Base-by-base conservation (phyloP, 1,140 invertebrate genomes). In the Acromyrmex heyeri region DNA sequence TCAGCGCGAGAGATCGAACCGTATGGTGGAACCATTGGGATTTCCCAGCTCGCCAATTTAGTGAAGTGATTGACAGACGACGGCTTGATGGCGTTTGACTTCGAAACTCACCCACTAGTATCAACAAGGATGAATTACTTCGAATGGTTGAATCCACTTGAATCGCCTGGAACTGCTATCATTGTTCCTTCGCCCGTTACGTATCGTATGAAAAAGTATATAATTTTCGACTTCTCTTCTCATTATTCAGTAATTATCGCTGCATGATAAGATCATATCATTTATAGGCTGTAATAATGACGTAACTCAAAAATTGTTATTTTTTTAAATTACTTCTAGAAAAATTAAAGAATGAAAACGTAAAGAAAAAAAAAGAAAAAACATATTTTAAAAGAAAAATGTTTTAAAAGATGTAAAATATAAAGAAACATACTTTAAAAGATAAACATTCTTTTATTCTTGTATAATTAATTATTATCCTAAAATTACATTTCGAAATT, bases 31-130 rank as follows among this genome's bases (percentile, higher is more conserved):
- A 24, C 64, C 61, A 34, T 3, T 4, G 69, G 77, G 77, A 85
- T 87, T 90, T 50, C 85, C 34, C 62, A 30, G 61, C 62, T 27
- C 55, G 79, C 50, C 85, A 87, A 90, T 89, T 90, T 89, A 89
- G 62, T 69, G n/a, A 30, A 53, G 88, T 79, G 88, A 90, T 85
- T 61, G 88, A 90, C 88, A 78, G 89, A 81, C 87, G 76, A n/a
- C 57, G 57, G 69, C 30, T 90, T 38, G 67, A 89, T 73, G 86
- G 85, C 34, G 85, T 81, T 55, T 72, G n/a, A 50, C 34, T 50
- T 69, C 16, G 34, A 55, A 38, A 16, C 44, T 55, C 24, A 82
- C 14, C 34, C 48, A 34, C 59, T 64, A 64, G 64, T 50, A 70
- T 59, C 57, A 67, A 30, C 44, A 27, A n/a, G 53, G 57, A 81